A percentile compares a stretch with the other conserved stretches of the same genome.
phyloP scores from a whole-genome alignment of 1,140 invertebrate genomes.

The Drosophila eugracilis region DNA sequence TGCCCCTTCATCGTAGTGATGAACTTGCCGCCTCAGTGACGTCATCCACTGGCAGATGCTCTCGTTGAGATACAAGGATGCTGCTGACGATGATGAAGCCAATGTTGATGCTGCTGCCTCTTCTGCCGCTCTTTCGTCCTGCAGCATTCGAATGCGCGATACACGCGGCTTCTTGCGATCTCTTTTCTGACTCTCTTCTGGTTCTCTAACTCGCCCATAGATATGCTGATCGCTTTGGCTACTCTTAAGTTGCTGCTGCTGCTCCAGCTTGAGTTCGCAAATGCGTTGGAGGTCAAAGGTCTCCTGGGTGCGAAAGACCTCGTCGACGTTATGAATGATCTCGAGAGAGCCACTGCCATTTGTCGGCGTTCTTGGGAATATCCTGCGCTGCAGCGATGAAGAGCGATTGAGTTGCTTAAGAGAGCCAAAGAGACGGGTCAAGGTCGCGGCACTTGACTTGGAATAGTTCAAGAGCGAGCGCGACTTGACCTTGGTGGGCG shows the following conservation, averaged over 20 bases:
- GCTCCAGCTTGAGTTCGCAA: slow-evolving; percentile 70
- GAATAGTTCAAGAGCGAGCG: slow-evolving; percentile 61
- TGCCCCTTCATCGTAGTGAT: slow-evolving; percentile 56
- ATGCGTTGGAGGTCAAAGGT: slow-evolving; percentile 78
- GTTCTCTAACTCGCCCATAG: slow-evolving; percentile 59
- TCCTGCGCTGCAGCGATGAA: slow-evolving; percentile 54
- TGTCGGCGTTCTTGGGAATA: slow-evolving; percentile 24
- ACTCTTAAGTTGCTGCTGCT: slow-evolving; percentile 44
- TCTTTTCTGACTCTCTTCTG: neutral
- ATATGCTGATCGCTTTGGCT: slow-evolving; percentile 81
- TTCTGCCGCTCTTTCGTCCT: neutral
- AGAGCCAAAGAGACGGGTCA: slow-evolving; percentile 70
- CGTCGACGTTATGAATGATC: slow-evolving; percentile 80
- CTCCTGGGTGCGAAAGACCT: slow-evolving; percentile 75
- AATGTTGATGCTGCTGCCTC: too few species aligned
- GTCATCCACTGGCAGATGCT: slow-evolving; percentile 81
- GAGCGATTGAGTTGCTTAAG: slow-evolving; percentile 71
- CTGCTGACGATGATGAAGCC: slow-evolving; percentile 1
- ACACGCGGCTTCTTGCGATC: slow-evolving; percentile 53
- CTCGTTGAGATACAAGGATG: slow-evolving; percentile 68
- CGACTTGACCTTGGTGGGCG: slow-evolving; percentile 45
- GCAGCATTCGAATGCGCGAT: slow-evolving; percentile 58
- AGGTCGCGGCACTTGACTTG: slow-evolving; percentile 65
- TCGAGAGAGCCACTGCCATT: slow-evolving; percentile 53
- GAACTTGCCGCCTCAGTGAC: slow-evolving; percentile 63